Conservation (phyloP, 2,797 vertebrate species). For the Acanthornis magna region DNA sequence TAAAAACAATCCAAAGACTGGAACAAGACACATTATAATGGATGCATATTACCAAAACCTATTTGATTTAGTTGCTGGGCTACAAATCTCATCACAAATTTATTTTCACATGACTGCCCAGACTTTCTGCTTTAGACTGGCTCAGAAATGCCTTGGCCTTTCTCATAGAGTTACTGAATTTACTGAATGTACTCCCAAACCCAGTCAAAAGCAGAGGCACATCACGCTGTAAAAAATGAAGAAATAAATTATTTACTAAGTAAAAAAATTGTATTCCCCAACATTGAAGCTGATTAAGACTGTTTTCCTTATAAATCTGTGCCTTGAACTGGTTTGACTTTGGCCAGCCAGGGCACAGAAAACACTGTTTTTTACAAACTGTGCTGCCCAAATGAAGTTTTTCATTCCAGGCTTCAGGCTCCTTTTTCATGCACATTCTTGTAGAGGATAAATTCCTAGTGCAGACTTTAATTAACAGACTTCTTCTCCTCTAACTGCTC, state of each 20-base stretch:
- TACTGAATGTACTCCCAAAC: background rate
- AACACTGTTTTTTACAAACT: background rate
- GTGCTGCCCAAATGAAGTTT: background rate
- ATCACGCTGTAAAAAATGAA: background rate
- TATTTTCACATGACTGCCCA: slow-evolving; percentile 16
- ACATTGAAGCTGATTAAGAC: background rate
- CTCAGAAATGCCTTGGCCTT: slow-evolving; percentile 10
- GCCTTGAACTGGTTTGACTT: background rate
- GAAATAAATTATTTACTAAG: background rate
- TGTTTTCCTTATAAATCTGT: background rate
- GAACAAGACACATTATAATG: background rate
- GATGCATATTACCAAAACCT: background rate
- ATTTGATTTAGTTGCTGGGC: background rate
- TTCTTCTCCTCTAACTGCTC: background rate
- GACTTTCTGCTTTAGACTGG: background rate
- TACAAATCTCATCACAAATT: background rate
- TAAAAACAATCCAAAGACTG: background rate
- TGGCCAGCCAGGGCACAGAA: background rate
- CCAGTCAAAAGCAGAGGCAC: background rate
- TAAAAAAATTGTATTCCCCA: background rate
- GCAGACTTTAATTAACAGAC: background rate
- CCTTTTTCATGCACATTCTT: background rate
- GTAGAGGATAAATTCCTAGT: background rate
- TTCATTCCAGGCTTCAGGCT: background rate
- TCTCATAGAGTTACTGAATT: background rate